These are phyloP conservation scores for Pollenia amentaria DNA, from an alignment of 2,888 invertebrate species.

Conservation along the genomic window DNA sequence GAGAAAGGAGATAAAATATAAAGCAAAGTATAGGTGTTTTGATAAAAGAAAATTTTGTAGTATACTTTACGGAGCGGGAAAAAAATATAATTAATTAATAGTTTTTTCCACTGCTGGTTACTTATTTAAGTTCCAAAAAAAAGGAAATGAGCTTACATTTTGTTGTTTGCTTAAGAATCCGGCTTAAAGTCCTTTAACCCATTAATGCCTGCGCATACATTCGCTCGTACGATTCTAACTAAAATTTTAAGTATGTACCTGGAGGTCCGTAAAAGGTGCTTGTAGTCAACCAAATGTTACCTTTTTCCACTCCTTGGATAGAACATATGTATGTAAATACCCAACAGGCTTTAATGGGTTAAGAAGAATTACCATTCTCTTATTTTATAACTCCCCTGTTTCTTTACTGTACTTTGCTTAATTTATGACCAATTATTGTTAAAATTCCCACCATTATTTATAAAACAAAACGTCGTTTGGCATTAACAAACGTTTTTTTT, in stretches of 20 bases:
- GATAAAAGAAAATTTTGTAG: not conserved
- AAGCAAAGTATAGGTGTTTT: not conserved
- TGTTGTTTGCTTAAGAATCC: not conserved
- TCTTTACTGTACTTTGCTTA: not conserved
- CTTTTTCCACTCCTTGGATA: no score
- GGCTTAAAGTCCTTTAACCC: not conserved
- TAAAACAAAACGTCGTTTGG: constrained; percentile 27
- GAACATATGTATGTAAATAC: no score
- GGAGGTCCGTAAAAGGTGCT: no score
- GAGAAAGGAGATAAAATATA: not conserved
- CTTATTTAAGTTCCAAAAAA: not conserved
- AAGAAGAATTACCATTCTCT: constrained; percentile 22
- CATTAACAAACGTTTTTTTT: not conserved
- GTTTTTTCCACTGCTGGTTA: not conserved
- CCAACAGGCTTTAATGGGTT: no score
- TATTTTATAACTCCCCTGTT: not conserved
- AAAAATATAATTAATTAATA: not conserved
- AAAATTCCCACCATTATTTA: constrained; percentile 56
- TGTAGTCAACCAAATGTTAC: no score
- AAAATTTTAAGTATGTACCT: no score
- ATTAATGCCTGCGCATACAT: no score
- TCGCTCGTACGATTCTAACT: no score
- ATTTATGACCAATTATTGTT: constrained; percentile 42
- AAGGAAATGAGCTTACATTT: not conserved
- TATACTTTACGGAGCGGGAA: constrained; percentile 33